A percentile compares a stretch with the other conserved stretches of the same genome.
phyloP scores from a whole-genome alignment of 2,888 invertebrate species.

The Macrophya annulata region DNA sequence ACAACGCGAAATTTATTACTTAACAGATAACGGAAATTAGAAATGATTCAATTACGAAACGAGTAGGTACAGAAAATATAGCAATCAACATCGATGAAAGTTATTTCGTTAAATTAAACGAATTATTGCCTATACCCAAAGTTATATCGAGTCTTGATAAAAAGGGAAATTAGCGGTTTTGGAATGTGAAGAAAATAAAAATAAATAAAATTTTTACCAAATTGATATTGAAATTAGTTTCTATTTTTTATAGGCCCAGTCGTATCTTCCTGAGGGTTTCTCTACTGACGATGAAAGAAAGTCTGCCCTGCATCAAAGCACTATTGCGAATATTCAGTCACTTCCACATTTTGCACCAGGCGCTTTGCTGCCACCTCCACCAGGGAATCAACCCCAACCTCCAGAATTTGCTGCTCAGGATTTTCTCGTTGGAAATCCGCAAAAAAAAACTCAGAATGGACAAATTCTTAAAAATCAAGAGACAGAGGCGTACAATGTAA shows the following conservation, averaged over 20 bases:
- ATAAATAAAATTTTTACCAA: neutral
- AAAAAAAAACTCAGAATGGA: neutral
- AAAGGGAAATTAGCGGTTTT: neutral
- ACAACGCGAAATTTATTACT: slow-evolving; percentile 22
- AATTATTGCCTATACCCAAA: neutral
- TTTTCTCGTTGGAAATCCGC: slow-evolving; percentile 62
- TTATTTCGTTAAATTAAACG: neutral
- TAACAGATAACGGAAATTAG: slow-evolving; percentile 47
- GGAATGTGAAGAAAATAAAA: neutral
- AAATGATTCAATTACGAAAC: slow-evolving; percentile 44
- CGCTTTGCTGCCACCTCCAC: slow-evolving; percentile 71
- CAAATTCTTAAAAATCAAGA: slow-evolving; percentile 44
- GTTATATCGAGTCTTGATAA: neutral
- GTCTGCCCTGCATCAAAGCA: slow-evolving; percentile 67
- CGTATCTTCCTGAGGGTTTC: slow-evolving; percentile 70
- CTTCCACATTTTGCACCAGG: slow-evolving; percentile 68
- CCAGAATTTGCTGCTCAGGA: slow-evolving; percentile 73
- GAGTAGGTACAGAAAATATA: neutral
- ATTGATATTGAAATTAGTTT: neutral
- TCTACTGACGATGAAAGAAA: slow-evolving; percentile 70
- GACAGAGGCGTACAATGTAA: slow-evolving; percentile 45
- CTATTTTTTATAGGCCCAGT: slow-evolving; percentile 68
- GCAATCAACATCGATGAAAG: slow-evolving; percentile 2
- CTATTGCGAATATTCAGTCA: slow-evolving; percentile 66
- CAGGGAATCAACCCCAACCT: slow-evolving; percentile 71